Evolutionary conservation across 2,113 vertebrate species (phyloP), one percentile per base, ranked within the genome.

Genomic region (Corvus cornix): DNA sequence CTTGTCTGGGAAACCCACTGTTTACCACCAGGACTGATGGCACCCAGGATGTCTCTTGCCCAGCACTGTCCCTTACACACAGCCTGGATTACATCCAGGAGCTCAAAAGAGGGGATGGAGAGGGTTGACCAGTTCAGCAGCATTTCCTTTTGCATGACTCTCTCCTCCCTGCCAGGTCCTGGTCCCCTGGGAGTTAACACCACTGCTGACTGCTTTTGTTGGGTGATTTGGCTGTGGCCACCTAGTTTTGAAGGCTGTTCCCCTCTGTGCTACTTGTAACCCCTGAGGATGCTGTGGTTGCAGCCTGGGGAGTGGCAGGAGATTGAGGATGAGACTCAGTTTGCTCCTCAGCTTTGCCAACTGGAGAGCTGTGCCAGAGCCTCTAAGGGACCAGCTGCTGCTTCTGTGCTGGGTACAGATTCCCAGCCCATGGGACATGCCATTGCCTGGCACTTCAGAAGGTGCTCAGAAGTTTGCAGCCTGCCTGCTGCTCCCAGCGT

Each of bases 401-500:
- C 76, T 35, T 56, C 41, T 43, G 49, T 1, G 2, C 44, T 33
- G 72, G 46, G 13, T 60, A 10, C 21, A 69, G 64, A 72, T 53
- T 31, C 46, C 49, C 84, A 56, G 49, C 49, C 84, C 9, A 2
- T 6, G 27, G 59, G 30, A 48, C 12, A 2, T 23, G 73, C 48
- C 13, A 7, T 4, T 43, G 26, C 59, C 59, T 68, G 58, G 73
- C 46, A 33, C 60, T 62, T 41, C 60, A 70, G 80, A 21, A 51
- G 51, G 7, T 64, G 39, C 56, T 74, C 41, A 1, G 20, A 14
- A 60, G 18, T 70, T 24, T 78, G 69, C 69, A 69, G 59, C 37
- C 31, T 2, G 2, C 37, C 2, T 4, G 37, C 51, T 52, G 24
- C 81, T 75, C n/a, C 48, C 43, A 16, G 52, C 0, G 0, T 28